Conservation (phyloP, 2,888 invertebrate species). For the Chorisops tibialis region DNA sequence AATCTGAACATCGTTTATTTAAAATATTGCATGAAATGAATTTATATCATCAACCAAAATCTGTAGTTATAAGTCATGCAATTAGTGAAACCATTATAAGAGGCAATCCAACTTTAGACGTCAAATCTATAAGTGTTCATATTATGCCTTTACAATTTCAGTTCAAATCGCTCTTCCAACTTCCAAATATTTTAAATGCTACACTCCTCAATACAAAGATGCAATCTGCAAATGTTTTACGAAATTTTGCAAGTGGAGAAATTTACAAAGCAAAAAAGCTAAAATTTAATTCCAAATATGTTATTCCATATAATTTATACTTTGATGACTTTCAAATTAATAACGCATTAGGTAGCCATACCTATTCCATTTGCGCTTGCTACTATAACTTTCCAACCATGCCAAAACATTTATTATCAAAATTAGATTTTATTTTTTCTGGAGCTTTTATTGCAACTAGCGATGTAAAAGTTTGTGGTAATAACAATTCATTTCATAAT, state of each 20-base stretch:
- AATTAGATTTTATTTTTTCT: conserved; percentile 34
- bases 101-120: conserved; percentile 5
- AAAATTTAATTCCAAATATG: background rate
- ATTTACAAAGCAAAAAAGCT: conserved; percentile 20
- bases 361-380: conserved; percentile 24
- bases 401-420: conserved; percentile 34
- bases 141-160: conserved; percentile 28
- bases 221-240: background rate
- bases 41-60: conserved; percentile 15
- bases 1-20: conserved; percentile 26
- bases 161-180: conserved; percentile 27
- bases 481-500: conserved; percentile 27
- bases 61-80: background rate
- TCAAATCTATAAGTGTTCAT: conserved; percentile 15
- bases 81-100: background rate
- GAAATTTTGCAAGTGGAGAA: conserved; percentile 26
- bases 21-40: conserved; percentile 25
- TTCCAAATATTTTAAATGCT: conserved; percentile 23
- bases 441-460: conserved; percentile 31
- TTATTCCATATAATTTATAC: conserved; percentile 28
- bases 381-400: conserved; percentile 32
- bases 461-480: conserved; percentile 33
- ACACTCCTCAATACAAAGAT: background rate
- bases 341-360: conserved; percentile 18
- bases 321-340: conserved; percentile 33